phyloP scores from a whole-genome alignment of 2,888 invertebrate species.

The Dyspetes luteomarginatus region DNA sequence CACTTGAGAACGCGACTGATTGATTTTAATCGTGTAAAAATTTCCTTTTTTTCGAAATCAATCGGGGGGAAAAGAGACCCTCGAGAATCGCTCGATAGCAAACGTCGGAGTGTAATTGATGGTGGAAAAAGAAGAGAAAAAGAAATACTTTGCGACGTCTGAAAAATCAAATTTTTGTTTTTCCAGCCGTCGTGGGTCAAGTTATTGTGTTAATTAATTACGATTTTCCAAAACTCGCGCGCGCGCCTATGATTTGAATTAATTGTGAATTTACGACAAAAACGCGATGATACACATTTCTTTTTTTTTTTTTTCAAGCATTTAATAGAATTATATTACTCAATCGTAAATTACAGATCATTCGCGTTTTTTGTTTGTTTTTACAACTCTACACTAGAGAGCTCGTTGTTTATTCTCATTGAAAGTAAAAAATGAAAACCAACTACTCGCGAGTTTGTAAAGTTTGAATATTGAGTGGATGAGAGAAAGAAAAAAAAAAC shows the following conservation, averaged over 20 bases:
- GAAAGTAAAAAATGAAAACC: slow-evolving; percentile 15
- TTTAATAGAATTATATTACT: too few relatives aligned
- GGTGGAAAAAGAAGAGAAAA: background rate
- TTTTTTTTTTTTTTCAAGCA: slow-evolving; percentile 1
- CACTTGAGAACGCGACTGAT: background rate
- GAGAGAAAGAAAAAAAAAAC: slow-evolving; percentile 13
- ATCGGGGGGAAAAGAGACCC: background rate
- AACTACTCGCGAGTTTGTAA: slow-evolving; percentile 8
- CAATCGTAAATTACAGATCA: too few relatives aligned
- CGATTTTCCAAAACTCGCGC: slow-evolving; percentile 31
- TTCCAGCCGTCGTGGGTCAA: slow-evolving; percentile 43
- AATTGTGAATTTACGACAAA: too few relatives aligned
- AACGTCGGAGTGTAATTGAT: slow-evolving; percentile 36
- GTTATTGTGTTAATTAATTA: slow-evolving; percentile 54
- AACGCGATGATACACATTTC: too few relatives aligned
- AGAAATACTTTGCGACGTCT: slow-evolving; percentile 6
- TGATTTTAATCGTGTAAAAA: slow-evolving; percentile 2
- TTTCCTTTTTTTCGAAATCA: slow-evolving; percentile 3
- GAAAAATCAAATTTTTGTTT: slow-evolving; percentile 33
- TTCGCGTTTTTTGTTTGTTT: too few relatives aligned
- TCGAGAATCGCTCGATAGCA: slow-evolving; percentile 9
- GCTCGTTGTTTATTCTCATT: slow-evolving; percentile 44
- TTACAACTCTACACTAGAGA: too few relatives aligned
- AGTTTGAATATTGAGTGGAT: slow-evolving; percentile 14
- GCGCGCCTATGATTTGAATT: too few relatives aligned